Percentiles rank a stretch among this genome's conserved stretches.
Conservation (phyloP, 1,140 invertebrate genomes). For the Phocides pigmalion region DNA sequence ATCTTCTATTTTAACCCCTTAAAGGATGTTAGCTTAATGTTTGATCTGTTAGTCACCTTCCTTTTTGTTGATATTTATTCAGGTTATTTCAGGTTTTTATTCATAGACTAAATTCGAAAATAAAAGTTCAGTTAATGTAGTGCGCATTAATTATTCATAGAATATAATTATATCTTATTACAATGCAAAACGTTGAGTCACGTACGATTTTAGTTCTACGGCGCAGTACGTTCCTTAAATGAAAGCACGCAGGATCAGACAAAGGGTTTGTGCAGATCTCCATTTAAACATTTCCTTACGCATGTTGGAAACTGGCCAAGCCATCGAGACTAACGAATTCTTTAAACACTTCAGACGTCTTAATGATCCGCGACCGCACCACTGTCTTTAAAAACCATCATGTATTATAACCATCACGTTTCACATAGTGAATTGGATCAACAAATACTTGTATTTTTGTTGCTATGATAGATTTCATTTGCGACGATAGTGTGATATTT, state of each 20-base stretch:
- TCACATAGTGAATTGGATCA: no score
- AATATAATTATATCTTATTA: constrained; percentile 26
- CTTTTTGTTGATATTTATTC: no score
- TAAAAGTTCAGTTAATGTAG: constrained; percentile 13
- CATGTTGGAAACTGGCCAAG: constrained; percentile 44
- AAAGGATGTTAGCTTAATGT: no score
- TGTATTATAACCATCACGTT: no score
- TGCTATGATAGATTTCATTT: no score
- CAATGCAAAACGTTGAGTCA: constrained; percentile 14
- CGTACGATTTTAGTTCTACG: constrained; percentile 35
- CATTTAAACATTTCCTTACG: constrained; percentile 47
- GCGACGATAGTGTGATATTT: no score
- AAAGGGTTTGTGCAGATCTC: constrained; percentile 43
- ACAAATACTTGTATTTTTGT: no score
- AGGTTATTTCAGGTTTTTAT: no score
- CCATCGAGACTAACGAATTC: constrained; percentile 32
- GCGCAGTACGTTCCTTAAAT: constrained; percentile 37
- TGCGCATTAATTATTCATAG: constrained; percentile 11
- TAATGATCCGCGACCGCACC: no score
- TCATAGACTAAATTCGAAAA: constrained; percentile 3
- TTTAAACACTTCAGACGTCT: constrained; percentile 21
- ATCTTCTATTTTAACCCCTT: no score
- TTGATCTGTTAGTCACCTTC: no score
- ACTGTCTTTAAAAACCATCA: no score
- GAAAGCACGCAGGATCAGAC: constrained; percentile 39